Evolutionary conservation across 2,797 vertebrate genomes (phyloP).

Genomic region (Danio aesculapii): DNA sequence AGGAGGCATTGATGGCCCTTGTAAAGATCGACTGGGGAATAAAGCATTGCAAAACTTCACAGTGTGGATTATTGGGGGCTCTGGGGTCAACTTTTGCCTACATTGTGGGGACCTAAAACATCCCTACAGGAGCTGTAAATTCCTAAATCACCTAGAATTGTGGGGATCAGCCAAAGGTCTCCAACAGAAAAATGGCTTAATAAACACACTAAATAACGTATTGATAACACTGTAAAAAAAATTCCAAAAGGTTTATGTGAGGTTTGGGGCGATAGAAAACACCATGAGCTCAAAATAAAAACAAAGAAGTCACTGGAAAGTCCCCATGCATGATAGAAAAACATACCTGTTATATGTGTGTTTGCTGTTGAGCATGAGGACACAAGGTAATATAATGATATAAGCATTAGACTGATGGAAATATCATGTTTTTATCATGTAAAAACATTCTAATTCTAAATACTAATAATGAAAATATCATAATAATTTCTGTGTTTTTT

Average conservation of each 20-base stretch:
- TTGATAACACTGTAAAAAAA: conserved; percentile 24
- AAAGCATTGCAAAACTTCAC: not conserved
- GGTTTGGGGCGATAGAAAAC: conserved; percentile 15
- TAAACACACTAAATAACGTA: not conserved
- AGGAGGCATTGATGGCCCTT: conserved; percentile 1
- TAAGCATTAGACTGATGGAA: too few relatives aligned
- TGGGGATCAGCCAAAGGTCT: conserved; percentile 14
- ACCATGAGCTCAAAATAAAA: conserved; percentile 12
- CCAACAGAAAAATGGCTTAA: not conserved
- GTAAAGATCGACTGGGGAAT: not conserved
- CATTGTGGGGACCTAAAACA: not conserved
- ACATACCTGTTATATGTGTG: not conserved
- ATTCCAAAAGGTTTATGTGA: conserved; percentile 11
- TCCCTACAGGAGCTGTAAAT: conserved; percentile 8
- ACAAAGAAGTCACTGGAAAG: conserved; percentile 27
- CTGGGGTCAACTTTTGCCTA: not conserved
- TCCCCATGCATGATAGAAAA: conserved; percentile 17
- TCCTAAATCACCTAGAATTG: not conserved
- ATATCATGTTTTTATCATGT: too few relatives aligned
- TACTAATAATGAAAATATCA: too few relatives aligned
- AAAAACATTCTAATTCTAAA: too few relatives aligned
- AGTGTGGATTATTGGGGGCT: not conserved
- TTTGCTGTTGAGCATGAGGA: too few relatives aligned
- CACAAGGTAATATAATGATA: too few relatives aligned
- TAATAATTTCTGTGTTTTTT: too few relatives aligned